Base-by-base conservation (phyloP, 2,888 invertebrate species). In the Lysandra coridon region DNA sequence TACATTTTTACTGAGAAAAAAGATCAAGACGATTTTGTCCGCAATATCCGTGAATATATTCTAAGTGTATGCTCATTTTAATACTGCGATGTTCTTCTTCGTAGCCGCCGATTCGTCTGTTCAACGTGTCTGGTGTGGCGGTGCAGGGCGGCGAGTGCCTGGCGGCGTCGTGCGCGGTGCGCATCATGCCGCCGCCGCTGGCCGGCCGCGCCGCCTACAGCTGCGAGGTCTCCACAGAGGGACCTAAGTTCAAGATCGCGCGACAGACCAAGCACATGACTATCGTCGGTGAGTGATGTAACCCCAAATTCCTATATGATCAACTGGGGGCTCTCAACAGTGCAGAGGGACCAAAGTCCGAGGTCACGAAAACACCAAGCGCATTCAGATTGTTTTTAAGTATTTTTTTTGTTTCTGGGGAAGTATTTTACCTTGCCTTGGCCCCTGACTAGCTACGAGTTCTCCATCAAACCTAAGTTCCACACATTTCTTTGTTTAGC, bases 191-290 rank as follows among this genome's bases (percentile, higher is more conserved):
- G 1, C 88, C 89, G 0, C 93, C 94, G 0, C 83, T 90, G n/a
- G 88, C 93, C 0, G 90, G 90, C 0, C 85, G 92, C 44, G 94
- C 94, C 1, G 91, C 90, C 0, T 94, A 93, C 83, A 92, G 90
- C 4, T 94, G 94, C 77, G 94, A 94, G 82, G 90, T 94, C 2
- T 94, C 94, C 1, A 93, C 94, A 0, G 94, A 94, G 83, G 94
- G 94, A 2, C 94, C 94, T 1, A 92, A 87, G 87, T 94, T 94
- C 84, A 92, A 90, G 82, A 94, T 94, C 78, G 93, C 90, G 5
- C 88, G 93, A 81, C 87, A 92, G 83, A 91, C 93, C 23, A 94
- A 94, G 82, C 93, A 92, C 60, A 94, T 94, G 94, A 94, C 92
- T 82, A 92, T 94, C 83, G 93, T 92, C 83, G 94, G 94, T 94